These are phyloP conservation scores for Sylvilagus floridanus DNA, from an alignment of 2,797 vertebrate species.

Conservation along the genomic window DNA sequence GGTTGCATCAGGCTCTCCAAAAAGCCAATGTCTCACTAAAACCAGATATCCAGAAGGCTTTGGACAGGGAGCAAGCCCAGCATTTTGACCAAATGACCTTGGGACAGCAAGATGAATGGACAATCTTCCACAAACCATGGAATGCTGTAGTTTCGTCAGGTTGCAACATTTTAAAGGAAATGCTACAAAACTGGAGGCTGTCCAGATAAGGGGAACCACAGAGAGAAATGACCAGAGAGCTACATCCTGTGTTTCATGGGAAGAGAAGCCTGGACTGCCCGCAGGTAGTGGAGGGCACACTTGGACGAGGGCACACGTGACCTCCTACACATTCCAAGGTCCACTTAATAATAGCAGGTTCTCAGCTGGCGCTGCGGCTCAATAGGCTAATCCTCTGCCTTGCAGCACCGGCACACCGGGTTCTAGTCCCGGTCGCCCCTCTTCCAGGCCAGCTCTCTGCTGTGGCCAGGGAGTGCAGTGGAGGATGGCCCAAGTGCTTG, in stretches of 20 bases:
- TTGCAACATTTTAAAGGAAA: not conserved
- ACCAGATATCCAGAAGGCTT: not conserved
- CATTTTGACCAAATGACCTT: conserved; percentile 8
- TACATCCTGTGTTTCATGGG: not conserved
- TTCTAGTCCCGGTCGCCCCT: too few relatives aligned
- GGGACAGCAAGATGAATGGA: not conserved
- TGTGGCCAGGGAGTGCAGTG: too few relatives aligned
- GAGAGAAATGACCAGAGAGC: not conserved
- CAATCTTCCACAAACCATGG: not conserved
- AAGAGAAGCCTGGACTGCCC: not conserved
- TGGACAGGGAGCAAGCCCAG: not conserved
- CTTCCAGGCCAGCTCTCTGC: too few relatives aligned
- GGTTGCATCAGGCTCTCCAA: conserved; percentile 5
- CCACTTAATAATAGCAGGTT: not conserved
- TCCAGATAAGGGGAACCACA: not conserved
- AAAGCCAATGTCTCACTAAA: not conserved
- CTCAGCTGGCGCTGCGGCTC: not conserved
- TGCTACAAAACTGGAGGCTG: not conserved
- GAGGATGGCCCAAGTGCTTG: too few relatives aligned
- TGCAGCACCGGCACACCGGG: too few relatives aligned
- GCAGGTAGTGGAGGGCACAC: not conserved
- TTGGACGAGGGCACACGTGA: not conserved
- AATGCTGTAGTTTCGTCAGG: not conserved
- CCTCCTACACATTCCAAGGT: not conserved
- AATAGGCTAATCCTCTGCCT: too few relatives aligned